Conservation (phyloP, 2,888 invertebrate genomes). For the Drosophila neoperkinsi region DNA sequence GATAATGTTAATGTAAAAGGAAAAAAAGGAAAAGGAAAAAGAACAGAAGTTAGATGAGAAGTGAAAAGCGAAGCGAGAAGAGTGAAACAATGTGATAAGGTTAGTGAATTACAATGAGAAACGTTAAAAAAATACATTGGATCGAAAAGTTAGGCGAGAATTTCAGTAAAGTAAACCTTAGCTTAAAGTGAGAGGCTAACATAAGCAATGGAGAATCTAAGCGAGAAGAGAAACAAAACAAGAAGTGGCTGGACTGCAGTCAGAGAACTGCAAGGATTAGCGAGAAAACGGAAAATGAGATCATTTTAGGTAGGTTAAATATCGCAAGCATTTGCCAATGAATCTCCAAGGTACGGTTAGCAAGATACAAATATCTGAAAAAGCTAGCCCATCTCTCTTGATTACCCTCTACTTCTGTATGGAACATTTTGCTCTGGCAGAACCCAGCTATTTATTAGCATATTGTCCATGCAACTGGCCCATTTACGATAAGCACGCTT, state of each 20-base stretch:
- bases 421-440: slow-evolving; percentile 9
- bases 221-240: background rate
- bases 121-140: too few relatives aligned
- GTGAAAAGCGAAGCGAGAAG: background rate
- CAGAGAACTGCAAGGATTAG: background rate
- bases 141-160: background rate
- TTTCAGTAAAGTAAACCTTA: too few relatives aligned
- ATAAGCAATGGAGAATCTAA: background rate
- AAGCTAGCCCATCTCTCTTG: background rate
- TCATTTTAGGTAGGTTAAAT: background rate
- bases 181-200: background rate
- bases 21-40: background rate
- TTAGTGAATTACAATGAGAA: slow-evolving; percentile 1
- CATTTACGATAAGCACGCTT: slow-evolving; percentile 18
- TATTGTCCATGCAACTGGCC: slow-evolving; percentile 14
- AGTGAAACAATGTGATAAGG: background rate
- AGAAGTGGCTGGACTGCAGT: background rate
- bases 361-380: background rate
- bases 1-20: background rate
- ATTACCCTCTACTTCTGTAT: slow-evolving; percentile 20
- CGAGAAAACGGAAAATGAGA: background rate
- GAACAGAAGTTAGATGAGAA: background rate
- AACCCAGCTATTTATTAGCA: slow-evolving; percentile 29
- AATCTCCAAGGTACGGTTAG: background rate
- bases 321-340: background rate